Evolutionary conservation across 2,888 invertebrate genomes (phyloP), one percentile per base, ranked within the genome.

Genomic region (Mylabris sibirica): DNA sequence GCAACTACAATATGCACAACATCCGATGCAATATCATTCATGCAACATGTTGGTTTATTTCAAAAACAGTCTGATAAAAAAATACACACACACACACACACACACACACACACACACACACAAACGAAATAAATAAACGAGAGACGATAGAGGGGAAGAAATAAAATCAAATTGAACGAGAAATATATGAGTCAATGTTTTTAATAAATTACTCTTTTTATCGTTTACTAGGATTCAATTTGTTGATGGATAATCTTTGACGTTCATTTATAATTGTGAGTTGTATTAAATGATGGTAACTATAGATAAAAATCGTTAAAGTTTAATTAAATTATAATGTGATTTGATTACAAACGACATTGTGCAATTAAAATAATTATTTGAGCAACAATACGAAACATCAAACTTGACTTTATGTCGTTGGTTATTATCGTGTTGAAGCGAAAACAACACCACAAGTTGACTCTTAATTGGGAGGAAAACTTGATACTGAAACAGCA

Each of bases 341-440:
- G 66, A 66, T 66, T 17, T 59, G 66, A 62, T 63, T 59, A 59
- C 53, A 62, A 24, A 53, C 57, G 66, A 66, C 64, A 67, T 67
- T 67, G 64, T 64, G 64, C 53, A 67, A 67, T 64, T 67, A 64
- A 60, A 64, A 60, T 64, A 67, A 67, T 67, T 67, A 67, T 64
- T 64, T 64, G 38, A 64, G 60, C 53, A 67, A 67, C 67, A 67
- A 67, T 64, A 35, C 59, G 53, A 41, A 57, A 62, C 63, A 3
- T 66, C 59, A 66, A 66, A 66, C 63, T 59, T 63, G 41, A 35
- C 30, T 66, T 63, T 66, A 66, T 63, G 66, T 63, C 53, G 22
- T 53, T 14, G 12, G 20, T 12, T 24, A 53, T 53, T 34, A 53
- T 53, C 3, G 22, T 12, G 53, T 53, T 53, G 53, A 49, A 49